phyloP scores from a whole-genome alignment of 2,888 invertebrate genomes.

The Xestobium rufovillosum region DNA sequence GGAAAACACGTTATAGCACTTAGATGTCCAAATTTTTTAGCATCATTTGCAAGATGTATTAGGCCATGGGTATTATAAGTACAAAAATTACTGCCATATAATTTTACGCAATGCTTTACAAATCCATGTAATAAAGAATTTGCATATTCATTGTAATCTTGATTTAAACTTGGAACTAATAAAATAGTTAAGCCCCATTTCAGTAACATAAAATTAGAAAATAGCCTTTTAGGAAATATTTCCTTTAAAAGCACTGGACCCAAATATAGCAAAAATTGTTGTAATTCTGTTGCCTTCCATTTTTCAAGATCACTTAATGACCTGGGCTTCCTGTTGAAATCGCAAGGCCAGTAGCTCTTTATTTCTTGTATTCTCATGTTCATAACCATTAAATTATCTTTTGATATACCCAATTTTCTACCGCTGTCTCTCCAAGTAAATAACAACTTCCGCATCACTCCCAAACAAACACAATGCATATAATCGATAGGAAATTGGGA shows the following conservation, averaged over 20 bases:
- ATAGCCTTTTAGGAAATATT: constrained; percentile 11
- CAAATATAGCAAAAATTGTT: constrained; percentile 20
- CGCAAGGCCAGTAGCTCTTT: constrained; percentile 10
- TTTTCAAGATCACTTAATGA: constrained; percentile 15
- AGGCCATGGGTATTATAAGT: constrained; percentile 8
- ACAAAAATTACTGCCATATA: constrained; percentile 19
- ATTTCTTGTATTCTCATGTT: constrained; percentile 12
- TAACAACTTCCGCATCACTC: constrained; percentile 18
- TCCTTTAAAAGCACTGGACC: constrained; percentile 13
- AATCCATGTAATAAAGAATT: constrained; percentile 15
- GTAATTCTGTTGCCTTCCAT: constrained; percentile 21
- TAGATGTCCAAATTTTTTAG: constrained; percentile 16
- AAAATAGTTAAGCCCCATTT: constrained; percentile 15
- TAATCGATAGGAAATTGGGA: constrained; percentile 24
- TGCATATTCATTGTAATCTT: constrained; percentile 17
- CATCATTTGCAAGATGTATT: constrained; percentile 19
- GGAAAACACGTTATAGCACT: too few species aligned
- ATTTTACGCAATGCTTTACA: constrained; percentile 12
- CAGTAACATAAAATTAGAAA: constrained; percentile 14
- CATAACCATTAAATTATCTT: too few species aligned
- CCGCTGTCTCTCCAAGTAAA: constrained; percentile 14
- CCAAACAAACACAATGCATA: constrained; percentile 27
- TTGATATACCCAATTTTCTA: too few species aligned
- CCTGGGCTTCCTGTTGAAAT: constrained; percentile 20
- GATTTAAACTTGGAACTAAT: not conserved